Percentiles rank a stretch among this genome's conserved stretches.
These are phyloP conservation scores for Drosophila obscura DNA, from an alignment of 1,140 invertebrate species.

Conservation along the genomic window DNA sequence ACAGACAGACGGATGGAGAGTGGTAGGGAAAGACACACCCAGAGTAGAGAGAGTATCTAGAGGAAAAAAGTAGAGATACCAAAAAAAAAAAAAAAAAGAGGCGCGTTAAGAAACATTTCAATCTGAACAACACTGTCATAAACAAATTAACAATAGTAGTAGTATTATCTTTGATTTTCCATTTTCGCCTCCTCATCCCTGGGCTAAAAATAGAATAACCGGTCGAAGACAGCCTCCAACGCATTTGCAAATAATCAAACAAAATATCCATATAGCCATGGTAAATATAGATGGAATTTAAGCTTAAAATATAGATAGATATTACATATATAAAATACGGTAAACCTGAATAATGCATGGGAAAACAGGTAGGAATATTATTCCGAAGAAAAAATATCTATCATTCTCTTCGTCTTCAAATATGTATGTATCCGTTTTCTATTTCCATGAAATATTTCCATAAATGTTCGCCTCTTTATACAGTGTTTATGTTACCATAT, in stretches of 20 bases:
- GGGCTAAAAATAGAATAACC: conserved; percentile 21
- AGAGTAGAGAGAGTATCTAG: neutral
- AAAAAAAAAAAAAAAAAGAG: conserved; percentile 17
- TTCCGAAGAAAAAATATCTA: no score
- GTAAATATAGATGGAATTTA: no score
- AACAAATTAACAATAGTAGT: conserved; percentile 51
- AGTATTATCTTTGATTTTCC: neutral
- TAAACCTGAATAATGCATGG: no score
- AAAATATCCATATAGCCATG: no score
- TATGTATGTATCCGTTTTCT: neutral
- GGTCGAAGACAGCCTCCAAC: no score
- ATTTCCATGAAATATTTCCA: conserved; percentile 13
- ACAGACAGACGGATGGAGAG: conserved; percentile 20
- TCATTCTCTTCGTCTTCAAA: neutral
- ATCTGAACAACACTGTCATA: conserved; percentile 33
- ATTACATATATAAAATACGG: no score
- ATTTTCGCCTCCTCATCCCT: neutral
- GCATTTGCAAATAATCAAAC: no score
- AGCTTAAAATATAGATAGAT: no score
- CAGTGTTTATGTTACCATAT: conserved; percentile 17
- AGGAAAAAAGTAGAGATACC: neutral
- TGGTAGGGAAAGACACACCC: no score
- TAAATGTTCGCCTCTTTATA: conserved; percentile 15
- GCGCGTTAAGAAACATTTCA: conserved; percentile 3
- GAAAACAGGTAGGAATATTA: no score